Evolutionary conservation across 2,888 invertebrate species (phyloP).

Genomic region (Perdita meconis): DNA sequence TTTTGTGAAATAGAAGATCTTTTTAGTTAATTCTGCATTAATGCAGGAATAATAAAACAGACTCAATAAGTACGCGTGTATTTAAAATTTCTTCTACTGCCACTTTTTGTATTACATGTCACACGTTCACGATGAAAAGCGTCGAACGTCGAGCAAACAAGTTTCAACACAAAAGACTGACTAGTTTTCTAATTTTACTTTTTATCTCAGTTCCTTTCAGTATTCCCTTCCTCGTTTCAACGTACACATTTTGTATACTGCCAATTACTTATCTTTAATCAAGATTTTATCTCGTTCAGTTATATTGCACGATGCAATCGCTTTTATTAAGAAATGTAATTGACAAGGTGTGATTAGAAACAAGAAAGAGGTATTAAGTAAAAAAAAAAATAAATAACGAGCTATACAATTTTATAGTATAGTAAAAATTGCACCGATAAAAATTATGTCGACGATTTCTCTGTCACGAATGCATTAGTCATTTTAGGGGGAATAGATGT

Average conservation of each 20-base stretch:
- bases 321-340: conserved; percentile 18
- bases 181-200: conserved; percentile 40
- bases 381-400: conserved; percentile 26
- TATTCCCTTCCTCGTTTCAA: not conserved
- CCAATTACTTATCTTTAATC: not conserved
- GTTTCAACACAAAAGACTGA: conserved; percentile 49
- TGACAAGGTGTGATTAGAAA: conserved; percentile 6
- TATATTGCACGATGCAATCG: conserved; percentile 13
- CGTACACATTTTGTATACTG: not conserved
- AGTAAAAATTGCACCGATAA: conserved; percentile 21
- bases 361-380: conserved; percentile 14
- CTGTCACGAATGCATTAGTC: conserved; percentile 12
- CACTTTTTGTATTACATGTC: conserved; percentile 43
- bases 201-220: not conserved
- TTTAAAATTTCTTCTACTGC: conserved; percentile 30
- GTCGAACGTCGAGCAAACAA: conserved; percentile 21
- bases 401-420: conserved; percentile 30
- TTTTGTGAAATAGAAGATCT: no score
- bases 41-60: no score
- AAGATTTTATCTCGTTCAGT: not conserved
- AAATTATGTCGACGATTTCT: conserved; percentile 21
- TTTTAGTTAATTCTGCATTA: no score
- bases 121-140: conserved; percentile 12
- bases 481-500: conserved; percentile 2
- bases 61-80: not conserved